A percentile compares a stretch with the other conserved stretches of the same genome.
phyloP scores from a whole-genome alignment of 1,140 invertebrate species.

The Papilio xuthus region DNA sequence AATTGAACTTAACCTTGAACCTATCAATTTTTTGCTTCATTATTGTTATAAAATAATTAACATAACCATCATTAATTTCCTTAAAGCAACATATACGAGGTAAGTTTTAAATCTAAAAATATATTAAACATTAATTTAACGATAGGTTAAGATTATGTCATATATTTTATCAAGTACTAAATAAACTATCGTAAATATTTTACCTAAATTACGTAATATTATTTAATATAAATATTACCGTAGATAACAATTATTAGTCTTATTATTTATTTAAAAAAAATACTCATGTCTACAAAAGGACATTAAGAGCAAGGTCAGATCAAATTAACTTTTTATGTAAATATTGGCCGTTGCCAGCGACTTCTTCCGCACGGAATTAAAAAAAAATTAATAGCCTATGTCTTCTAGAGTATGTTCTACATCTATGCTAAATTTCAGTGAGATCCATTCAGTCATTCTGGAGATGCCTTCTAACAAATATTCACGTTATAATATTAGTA shows the following conservation, averaged over 20 bases:
- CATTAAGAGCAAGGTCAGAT: neutral
- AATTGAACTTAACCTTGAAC: slow-evolving; percentile 27
- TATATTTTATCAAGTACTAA: neutral
- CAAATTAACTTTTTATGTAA: neutral
- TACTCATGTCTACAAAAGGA: neutral
- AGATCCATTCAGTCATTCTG: too few relatives aligned
- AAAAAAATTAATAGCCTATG: too few relatives aligned
- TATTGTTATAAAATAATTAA: neutral
- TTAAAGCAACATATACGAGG: neutral
- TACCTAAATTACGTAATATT: neutral
- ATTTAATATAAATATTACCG: neutral
- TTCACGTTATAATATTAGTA: too few relatives aligned
- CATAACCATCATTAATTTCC: neutral
- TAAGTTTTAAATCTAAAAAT: neutral
- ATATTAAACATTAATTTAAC: neutral
- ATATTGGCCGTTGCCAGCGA: too few relatives aligned
- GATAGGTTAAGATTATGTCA: slow-evolving; percentile 20
- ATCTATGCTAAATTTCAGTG: too few relatives aligned
- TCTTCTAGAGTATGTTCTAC: too few relatives aligned
- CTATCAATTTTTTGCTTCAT: slow-evolving; percentile 1
- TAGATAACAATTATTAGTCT: too few relatives aligned
- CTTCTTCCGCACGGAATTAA: too few relatives aligned
- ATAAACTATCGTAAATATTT: neutral
- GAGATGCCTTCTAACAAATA: too few relatives aligned
- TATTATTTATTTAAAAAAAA: too few relatives aligned